These are phyloP conservation scores for Diprion similis DNA, from an alignment of 1,140 invertebrate genomes.

Conservation along the genomic window DNA sequence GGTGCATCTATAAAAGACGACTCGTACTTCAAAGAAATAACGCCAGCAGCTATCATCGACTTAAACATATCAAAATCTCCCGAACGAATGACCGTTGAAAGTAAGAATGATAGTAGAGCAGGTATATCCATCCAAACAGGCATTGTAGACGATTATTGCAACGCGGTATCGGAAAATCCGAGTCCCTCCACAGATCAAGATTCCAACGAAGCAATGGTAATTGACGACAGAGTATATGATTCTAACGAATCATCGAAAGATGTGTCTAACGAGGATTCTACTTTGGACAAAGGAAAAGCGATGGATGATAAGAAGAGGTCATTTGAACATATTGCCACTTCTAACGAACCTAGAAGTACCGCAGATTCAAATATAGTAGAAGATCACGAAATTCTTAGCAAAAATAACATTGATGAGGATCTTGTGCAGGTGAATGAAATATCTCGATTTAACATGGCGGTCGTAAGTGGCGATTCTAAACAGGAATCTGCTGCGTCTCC, in stretches of 20 bases:
- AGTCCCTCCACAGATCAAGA: constrained; percentile 43
- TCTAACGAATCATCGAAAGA: constrained; percentile 29
- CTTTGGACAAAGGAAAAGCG: constrained; percentile 10
- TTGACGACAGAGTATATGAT: constrained; percentile 37
- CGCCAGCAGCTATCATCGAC: constrained; percentile 22
- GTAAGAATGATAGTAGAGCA: constrained; percentile 7
- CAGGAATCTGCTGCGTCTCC: not conserved
- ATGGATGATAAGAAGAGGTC: constrained; percentile 14
- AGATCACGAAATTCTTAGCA: not conserved
- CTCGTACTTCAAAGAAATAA: constrained; percentile 6
- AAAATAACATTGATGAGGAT: not conserved
- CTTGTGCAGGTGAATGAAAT: not conserved
- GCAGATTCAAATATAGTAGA: not conserved
- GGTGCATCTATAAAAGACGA: not conserved
- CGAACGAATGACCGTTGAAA: constrained; percentile 40
- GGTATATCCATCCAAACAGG: constrained; percentile 26
- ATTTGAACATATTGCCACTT: not conserved
- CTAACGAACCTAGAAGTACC: too few relatives aligned
- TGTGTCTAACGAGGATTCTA: not conserved
- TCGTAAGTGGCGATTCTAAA: not conserved
- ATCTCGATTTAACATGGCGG: not conserved
- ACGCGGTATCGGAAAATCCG: constrained; percentile 31
- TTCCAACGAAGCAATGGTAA: constrained; percentile 39
- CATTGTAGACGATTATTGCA: constrained; percentile 20
- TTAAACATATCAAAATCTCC: constrained; percentile 39